These are phyloP conservation scores for Amyelois transitella DNA, from an alignment of 1,140 invertebrate genomes.

Conservation along the genomic window DNA sequence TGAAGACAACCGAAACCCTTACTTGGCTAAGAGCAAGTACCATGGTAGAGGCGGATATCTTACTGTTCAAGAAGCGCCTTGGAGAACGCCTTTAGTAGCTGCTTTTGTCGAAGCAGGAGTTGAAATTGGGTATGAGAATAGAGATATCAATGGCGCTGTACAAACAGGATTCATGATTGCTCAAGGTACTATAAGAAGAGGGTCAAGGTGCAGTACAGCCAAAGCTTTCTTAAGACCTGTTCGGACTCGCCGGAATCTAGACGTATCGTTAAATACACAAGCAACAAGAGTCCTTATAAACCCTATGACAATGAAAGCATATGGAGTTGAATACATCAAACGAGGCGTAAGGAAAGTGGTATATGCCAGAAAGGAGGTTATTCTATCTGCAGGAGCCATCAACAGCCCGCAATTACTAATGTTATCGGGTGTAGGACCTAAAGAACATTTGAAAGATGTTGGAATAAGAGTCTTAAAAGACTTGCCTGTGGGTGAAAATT, in stretches of 20 bases:
- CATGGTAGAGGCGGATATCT: slow-evolving; percentile 84
- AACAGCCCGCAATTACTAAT: slow-evolving; percentile 89
- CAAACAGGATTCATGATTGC: slow-evolving; percentile 92
- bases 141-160: slow-evolving; percentile 89
- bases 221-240: slow-evolving; percentile 91
- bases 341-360: slow-evolving; percentile 80
- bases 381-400: slow-evolving; percentile 86
- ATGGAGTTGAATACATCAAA: slow-evolving; percentile 84
- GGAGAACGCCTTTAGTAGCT: slow-evolving; percentile 85
- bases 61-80: slow-evolving; percentile 89
- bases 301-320: slow-evolving; percentile 81
- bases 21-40: slow-evolving; percentile 81
- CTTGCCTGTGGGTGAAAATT: slow-evolving; percentile 84
- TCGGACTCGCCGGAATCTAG: slow-evolving; percentile 84
- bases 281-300: slow-evolving; percentile 83
- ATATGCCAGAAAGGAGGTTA: slow-evolving; percentile 83
- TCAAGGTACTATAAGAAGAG: slow-evolving; percentile 90
- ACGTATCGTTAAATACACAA: slow-evolving; percentile 85
- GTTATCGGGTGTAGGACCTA: slow-evolving; percentile 90
- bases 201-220: slow-evolving; percentile 90
- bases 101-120: slow-evolving; percentile 90
- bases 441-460: slow-evolving; percentile 80
- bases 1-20: slow-evolving; percentile 91
- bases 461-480: slow-evolving; percentile 84
- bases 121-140: slow-evolving; percentile 90